Evolutionary conservation across 2,797 vertebrate species (phyloP), one percentile per base, ranked within the genome.

Genomic region (Eulemur coronatus): DNA sequence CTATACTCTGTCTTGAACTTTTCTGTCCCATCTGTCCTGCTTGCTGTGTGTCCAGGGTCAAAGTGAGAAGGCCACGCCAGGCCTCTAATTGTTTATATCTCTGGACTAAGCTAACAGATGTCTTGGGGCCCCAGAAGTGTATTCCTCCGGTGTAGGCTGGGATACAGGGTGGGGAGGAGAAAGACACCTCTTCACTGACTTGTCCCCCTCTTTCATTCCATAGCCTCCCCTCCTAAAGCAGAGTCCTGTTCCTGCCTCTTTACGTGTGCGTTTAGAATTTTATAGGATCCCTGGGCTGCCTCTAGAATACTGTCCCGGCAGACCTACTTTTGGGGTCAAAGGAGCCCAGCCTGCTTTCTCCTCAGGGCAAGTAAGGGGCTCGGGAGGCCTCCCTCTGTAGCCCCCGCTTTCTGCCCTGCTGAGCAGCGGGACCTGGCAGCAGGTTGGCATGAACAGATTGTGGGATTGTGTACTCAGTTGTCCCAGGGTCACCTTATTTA

Each of bases 161-260:
- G 72, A 7, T 7, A 10, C 46, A 94, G 97, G 95, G 97, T 57
- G 87, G 95, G 87, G 94, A 78, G 79, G 73, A 85, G 80, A 92
- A 97, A 96, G 92, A 30, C 61, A 63, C 18, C 35, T n/a, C 9
- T 14, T n/a, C 17, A 13, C 43, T 5, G 38, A 1, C 30, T 59
- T 38, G 76, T 57, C 24, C 52, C 20, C 26, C 50, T 15, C 1
- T 18, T 80, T 38, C 26, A 18, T 41, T 22, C 57, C 50, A 33
- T 43, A 3, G 28, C 18, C 28, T 33, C 55, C 35, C 15, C 10
- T 33, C 79, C 79, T 81, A 43, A 15, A 22, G 38, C 38, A n/a
- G 38, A 20, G 50, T 35, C 55, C 76, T 0, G 0, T 9, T 24
- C 28, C 84, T 38, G 55, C 13, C 78, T 48, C 28, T 41, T 1